Evolutionary conservation across 2,113 vertebrate species (phyloP).

Genomic region (Pelmatolapia mariae): DNA sequence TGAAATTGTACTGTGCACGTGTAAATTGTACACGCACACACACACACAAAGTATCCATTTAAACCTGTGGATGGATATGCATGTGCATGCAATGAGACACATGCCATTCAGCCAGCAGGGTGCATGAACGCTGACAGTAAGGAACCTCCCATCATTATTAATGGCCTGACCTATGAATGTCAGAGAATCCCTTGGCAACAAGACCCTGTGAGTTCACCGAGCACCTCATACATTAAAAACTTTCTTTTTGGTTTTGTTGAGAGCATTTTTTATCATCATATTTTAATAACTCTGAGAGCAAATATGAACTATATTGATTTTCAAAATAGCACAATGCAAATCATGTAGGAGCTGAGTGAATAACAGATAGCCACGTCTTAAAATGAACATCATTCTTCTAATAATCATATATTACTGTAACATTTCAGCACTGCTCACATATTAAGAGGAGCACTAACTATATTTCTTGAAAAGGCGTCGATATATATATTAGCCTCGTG

Average conservation of each 20-base stretch:
- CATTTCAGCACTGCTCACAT: not conserved
- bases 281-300: not conserved
- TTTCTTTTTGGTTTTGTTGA: not conserved
- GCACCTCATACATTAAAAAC: not conserved
- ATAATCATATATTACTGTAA: not conserved
- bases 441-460: not conserved
- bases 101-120: slow-evolving; percentile 24
- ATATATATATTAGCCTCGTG: not conserved
- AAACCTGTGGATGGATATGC: not conserved
- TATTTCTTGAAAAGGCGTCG: not conserved
- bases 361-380: not conserved
- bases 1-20: not conserved
- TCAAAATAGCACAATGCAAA: not conserved
- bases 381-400: not conserved
- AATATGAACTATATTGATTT: not conserved
- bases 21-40: not conserved
- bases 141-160: slow-evolving; percentile 52
- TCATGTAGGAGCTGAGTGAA: not conserved
- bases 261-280: not conserved
- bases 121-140: slow-evolving; percentile 49
- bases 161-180: slow-evolving; percentile 38
- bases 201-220: slow-evolving; percentile 21
- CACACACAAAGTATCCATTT: not conserved
- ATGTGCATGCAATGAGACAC: not conserved
- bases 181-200: slow-evolving; percentile 45